phyloP scores from a whole-genome alignment of 2,113 vertebrate species.

The Tretioscincus oriximinensis region DNA sequence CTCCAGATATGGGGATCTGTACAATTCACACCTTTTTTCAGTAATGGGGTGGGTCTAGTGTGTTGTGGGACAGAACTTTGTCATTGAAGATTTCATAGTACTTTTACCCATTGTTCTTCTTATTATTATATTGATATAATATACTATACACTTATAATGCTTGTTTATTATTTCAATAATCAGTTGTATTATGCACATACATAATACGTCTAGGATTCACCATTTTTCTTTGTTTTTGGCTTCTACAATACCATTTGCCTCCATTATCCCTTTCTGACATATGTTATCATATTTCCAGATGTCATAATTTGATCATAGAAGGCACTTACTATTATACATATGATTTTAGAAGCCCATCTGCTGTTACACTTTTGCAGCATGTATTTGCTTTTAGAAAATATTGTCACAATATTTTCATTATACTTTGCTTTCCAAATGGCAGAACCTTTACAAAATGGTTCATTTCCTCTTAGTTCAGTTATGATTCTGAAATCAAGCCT shows the following conservation, averaged over 20 bases:
- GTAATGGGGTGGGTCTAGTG: no score
- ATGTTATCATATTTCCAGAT: conserved; percentile 2
- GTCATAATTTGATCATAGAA: background rate
- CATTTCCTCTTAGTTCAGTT: background rate
- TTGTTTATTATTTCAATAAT: background rate
- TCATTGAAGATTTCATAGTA: background rate
- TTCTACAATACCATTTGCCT: background rate
- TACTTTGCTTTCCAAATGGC: conserved; percentile 12
- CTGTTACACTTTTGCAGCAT: conserved; percentile 8
- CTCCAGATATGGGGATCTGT: no score
- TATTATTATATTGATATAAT: background rate
- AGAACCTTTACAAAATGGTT: conserved; percentile 4
- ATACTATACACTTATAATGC: background rate
- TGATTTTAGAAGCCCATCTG: background rate
- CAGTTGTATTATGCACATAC: background rate
- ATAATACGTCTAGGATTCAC: background rate
- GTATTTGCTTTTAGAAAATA: conserved; percentile 21
- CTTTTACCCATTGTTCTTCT: background rate
- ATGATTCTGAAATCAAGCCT: background rate
- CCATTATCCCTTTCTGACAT: background rate
- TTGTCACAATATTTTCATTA: conserved; percentile 28
- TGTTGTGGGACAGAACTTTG: no score
- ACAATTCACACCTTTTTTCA: no score
- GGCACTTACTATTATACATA: background rate
- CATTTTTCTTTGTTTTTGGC: background rate